phyloP scores from a whole-genome alignment of 2,888 invertebrate species.

The Abrostola tripartita region DNA sequence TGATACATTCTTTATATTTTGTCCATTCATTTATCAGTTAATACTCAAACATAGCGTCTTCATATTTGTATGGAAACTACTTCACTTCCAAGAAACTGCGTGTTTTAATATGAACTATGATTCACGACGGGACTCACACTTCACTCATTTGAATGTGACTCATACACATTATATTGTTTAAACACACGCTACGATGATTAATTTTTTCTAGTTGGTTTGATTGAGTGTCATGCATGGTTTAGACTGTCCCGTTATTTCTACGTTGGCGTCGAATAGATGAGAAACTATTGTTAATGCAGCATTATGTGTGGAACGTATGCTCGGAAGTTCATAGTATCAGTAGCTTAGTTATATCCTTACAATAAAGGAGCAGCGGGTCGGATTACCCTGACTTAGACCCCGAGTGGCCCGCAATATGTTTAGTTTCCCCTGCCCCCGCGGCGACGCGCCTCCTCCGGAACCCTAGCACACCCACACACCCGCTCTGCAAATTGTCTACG shows the following conservation, averaged over 20 bases:
- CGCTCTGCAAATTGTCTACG: slow-evolving; percentile 79
- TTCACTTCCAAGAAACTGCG: slow-evolving; percentile 7
- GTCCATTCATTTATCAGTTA: slow-evolving; percentile 7
- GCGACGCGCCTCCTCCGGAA: slow-evolving; percentile 28
- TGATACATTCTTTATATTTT: neutral
- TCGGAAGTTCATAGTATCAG: slow-evolving; percentile 55
- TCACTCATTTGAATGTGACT: slow-evolving; percentile 24
- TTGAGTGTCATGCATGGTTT: neutral
- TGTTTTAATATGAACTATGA: slow-evolving; percentile 17
- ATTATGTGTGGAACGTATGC: slow-evolving; percentile 46
- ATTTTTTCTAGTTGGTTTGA: slow-evolving; percentile 13
- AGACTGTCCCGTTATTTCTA: neutral
- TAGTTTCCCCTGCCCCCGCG: slow-evolving; percentile 57
- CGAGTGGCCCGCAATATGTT: slow-evolving; percentile 81
- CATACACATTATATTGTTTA: slow-evolving; percentile 15
- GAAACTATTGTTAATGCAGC: slow-evolving; percentile 21
- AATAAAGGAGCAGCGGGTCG: slow-evolving; percentile 75
- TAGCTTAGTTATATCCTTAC: slow-evolving; percentile 61
- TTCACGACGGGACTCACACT: slow-evolving; percentile 31
- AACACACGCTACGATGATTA: slow-evolving; percentile 15
- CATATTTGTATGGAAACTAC: slow-evolving; percentile 12
- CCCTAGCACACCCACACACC: slow-evolving; percentile 55
- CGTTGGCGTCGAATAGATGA: neutral
- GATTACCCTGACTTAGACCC: slow-evolving; percentile 73
- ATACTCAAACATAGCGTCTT: slow-evolving; percentile 2